Base-by-base conservation (phyloP, 2,888 invertebrate species). In the Brenthis ino region DNA sequence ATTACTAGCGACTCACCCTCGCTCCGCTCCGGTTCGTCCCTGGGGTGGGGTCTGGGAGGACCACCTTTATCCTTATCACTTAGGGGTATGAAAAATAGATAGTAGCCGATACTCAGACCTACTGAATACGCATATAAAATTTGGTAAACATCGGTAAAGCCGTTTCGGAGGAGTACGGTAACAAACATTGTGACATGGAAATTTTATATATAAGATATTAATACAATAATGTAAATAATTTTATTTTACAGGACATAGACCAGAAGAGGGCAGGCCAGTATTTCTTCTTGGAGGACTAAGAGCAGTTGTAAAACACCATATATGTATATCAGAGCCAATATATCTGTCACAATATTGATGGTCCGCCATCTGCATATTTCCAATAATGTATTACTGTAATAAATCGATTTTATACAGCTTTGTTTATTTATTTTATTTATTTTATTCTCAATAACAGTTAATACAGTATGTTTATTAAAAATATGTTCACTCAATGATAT, bases 261-360 rank as follows among this genome's bases (percentile, higher is more conserved):
- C 99, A 99, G 93, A 99, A 99, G 92, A 95, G 96, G 76, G 96
- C 97, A 67, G 99, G 99, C 70, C 99, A 99, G 93, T 99, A 97
- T 93, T 99, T 99, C 95, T 99, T 99, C 95, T 94, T 99, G 85
- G 99, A 99, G 93, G 99, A 99, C 88, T 98, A 95, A 93, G 76
- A 58, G 67, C 78, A 77, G 76, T 65, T 77, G 79, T 72, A 75
- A 72, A 69, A 83, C 76, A 84, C 83, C 88, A 84, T 87, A 84
- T 84, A 83, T 86, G 74, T 80, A 85, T 84, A 84, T 78, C 74
- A 75, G 72, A 75, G 72, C 69, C 11, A 60, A 48, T 48, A 50
- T 60, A 48, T 48, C 58, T 81, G 88, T 89, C 86, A 87, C 87
- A 86, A 89, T 76, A 76, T 77, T 74, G 80, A 78, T 82, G 83